Base-by-base conservation (phyloP, 2,888 invertebrate species). In the Dysmachus trigonus region DNA sequence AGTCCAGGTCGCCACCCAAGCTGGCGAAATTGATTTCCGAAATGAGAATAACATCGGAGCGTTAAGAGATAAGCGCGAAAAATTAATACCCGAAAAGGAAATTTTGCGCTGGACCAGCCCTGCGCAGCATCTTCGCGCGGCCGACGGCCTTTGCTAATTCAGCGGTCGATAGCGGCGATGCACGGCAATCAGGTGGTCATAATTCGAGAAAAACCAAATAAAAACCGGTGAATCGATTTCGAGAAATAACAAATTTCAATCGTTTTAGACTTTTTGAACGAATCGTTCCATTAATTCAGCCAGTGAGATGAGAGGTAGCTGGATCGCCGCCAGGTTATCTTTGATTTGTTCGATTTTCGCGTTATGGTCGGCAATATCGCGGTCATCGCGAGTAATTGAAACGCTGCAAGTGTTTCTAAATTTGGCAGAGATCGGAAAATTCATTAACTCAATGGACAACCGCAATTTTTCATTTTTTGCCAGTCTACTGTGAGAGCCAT, bases 391-490 rank as follows among this genome's bases (percentile, higher is more conserved):
- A 7, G 72, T 83, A 83, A 83, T 83, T 83, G 83, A 83, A 83
- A 83, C 72, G 83, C 83, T 83, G 83, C 83, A 83, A 83, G 83
- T 83, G 83, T 83, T 83, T 83, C 83, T 83, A 83, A 83, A 83
- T 83, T 83, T 83, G 83, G 83, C 72, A 72, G 72, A 13, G 38
- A 72, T 83, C 41, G 38, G 41, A 72, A 72, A 83, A 72, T 83
- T 47, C 83, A 83, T 83, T 83, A 83, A 72, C 72, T 41, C n/a
- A 72, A 72, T 83, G 83, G 72, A 83, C 41, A 72, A 8, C 27
- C 27, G 41, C 31, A 71, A 83, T 83, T 83, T 83, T 72, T 83
- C 83, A 83, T 83, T 83, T 41, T 71, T 72, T 72, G 33, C 81
- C 27, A 5, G 18, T 22, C 15, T 38, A 41, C 27, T 30, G n/a